A percentile compares a stretch with the other conserved stretches of the same genome.
Conservation (phyloP, 2,888 invertebrate species). For the Thymelicus lineola region DNA sequence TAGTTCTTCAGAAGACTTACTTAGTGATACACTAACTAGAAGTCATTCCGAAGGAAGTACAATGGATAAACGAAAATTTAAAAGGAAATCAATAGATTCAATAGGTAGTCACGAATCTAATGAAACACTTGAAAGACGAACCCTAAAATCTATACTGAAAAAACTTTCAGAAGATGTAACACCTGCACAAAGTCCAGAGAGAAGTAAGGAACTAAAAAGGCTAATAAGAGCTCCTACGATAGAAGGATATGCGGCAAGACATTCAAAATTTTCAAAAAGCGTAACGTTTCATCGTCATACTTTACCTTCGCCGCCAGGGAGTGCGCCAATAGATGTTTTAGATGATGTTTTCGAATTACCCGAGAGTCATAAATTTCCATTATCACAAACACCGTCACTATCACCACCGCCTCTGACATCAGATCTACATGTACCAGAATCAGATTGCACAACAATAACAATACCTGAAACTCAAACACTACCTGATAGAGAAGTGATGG, state of each 20-base stretch:
- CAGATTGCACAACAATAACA: conserved; percentile 49
- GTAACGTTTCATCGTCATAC: conserved; percentile 95
- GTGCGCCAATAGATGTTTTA: conserved; percentile 69
- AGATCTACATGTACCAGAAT: conserved; percentile 51
- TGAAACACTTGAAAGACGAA: conserved; percentile 92
- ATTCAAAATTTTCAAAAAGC: conserved; percentile 94
- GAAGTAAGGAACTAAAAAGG: conserved; percentile 86
- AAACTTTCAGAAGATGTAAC: conserved; percentile 90
- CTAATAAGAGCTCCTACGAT: conserved; percentile 93
- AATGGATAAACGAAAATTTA: conserved; percentile 86
- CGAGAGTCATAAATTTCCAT: conserved; percentile 53
- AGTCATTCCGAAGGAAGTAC: conserved; percentile 93
- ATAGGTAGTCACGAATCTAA: conserved; percentile 84
- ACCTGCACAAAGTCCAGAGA: conserved; percentile 75
- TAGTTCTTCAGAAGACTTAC: conserved; percentile 85
- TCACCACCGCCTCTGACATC: conserved; percentile 44
- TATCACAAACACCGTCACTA: conserved; percentile 41
- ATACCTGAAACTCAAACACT: conserved; percentile 53
- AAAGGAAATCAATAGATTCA: conserved; percentile 74
- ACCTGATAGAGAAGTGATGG: conserved; percentile 48
- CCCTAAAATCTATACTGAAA: conserved; percentile 93
- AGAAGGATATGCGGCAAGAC: conserved; percentile 95
- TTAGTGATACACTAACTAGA: conserved; percentile 87
- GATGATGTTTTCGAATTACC: conserved; percentile 69
- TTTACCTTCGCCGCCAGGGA: conserved; percentile 91